Evolutionary conservation across 2,797 vertebrate genomes (phyloP), one percentile per base, ranked within the genome.

Genomic region (Ceryle rudis): DNA sequence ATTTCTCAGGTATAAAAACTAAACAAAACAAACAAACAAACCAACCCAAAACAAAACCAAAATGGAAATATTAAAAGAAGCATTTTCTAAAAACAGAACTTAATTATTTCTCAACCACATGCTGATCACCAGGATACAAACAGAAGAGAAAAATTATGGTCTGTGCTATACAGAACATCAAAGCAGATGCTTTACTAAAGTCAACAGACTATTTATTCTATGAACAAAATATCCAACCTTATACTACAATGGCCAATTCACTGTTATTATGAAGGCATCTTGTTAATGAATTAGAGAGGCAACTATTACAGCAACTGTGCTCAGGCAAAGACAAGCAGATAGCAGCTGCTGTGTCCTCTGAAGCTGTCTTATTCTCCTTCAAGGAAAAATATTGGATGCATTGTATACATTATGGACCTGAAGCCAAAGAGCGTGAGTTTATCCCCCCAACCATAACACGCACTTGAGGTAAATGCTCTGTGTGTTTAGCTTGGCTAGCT

Each of bases 201-300:
- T 92, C 82, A 86, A 78, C 26, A 64, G 37, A 74, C 77, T 44
- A 85, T 90, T 90, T 85, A 92, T 74, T 77, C 61, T 51, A 39
- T 23, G n/a, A 93, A 82, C 33, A 92, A 89, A 82, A 39, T 10
- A 19, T 67, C 87, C 75, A 87, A 77, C 44, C 26, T 84, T 29
- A 14, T 35, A n/a, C 16, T 66, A 85, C 75, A 93, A 39, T 23
- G 65, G 61, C 64, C 67, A 89, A 89, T 78, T 82, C 75, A 74
- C 52, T 78, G 29, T 31, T 60, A 51, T 33, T 90, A 89, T 1
- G 67, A 91, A 80, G 51, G 55, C 42, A 85, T 90, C 72, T 81
- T 88, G 54, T 67, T 28, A 61, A 89, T 33, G 23, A 78, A 52
- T 88, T 42, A 47, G 44, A 84, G 65, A 64, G 7, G 31, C 41